These are phyloP conservation scores for Salticus scenicus DNA, from an alignment of 2,888 invertebrate genomes.

Conservation along the genomic window DNA sequence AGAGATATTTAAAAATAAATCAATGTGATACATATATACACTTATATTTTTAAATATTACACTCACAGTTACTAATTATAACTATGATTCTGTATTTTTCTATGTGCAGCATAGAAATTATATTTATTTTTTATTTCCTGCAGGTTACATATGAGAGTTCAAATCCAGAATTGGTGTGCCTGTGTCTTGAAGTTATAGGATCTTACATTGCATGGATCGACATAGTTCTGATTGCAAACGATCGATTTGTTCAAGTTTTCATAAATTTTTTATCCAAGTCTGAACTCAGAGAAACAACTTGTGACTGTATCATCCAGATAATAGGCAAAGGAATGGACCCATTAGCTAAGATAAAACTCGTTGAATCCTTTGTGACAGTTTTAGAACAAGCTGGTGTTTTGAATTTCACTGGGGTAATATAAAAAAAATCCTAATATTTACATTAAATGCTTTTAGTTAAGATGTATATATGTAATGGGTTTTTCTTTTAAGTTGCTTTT, in stretches of 20 bases:
- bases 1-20: too few species aligned
- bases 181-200: constrained; percentile 78
- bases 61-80: too few species aligned
- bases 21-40: too few species aligned
- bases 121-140: constrained; percentile 56
- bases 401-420: constrained; percentile 74
- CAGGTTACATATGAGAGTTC: constrained; percentile 77
- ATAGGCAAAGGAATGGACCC: constrained; percentile 80
- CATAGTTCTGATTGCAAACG: constrained; percentile 79
- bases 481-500: too few species aligned
- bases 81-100: too few species aligned
- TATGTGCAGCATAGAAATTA: too few species aligned
- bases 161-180: constrained; percentile 75
- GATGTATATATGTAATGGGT: too few species aligned
- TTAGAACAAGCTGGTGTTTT: constrained; percentile 76
- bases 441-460: too few species aligned
- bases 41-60: too few species aligned
- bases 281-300: constrained; percentile 77
- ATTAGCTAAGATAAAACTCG: constrained; percentile 78
- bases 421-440: too few species aligned
- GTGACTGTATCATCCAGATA: constrained; percentile 79
- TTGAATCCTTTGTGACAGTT: constrained; percentile 77
- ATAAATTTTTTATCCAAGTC: constrained; percentile 76
- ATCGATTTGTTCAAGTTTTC: constrained; percentile 78
- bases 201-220: constrained; percentile 80